phyloP scores from a whole-genome alignment of 2,797 vertebrate species.

The Epinephelus malabaricus region DNA sequence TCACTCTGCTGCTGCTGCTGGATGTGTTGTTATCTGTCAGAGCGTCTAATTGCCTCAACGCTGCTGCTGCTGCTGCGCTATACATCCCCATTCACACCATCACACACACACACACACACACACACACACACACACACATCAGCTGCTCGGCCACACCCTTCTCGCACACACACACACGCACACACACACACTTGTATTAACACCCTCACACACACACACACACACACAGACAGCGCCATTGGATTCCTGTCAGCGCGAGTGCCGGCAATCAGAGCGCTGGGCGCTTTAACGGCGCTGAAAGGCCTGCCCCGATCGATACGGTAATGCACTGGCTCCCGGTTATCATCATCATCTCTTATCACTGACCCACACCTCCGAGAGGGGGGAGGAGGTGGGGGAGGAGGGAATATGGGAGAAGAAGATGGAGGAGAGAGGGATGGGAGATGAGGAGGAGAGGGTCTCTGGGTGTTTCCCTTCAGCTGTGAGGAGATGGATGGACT shows the following conservation, averaged over 20 bases:
- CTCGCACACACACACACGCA: slow-evolving; percentile 17
- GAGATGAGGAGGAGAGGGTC: slow-evolving; percentile 16
- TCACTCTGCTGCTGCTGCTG: slow-evolving; percentile 14
- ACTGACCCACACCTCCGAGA: slow-evolving; percentile 67
- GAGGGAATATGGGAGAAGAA: slow-evolving; percentile 19
- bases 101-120: too few relatives aligned
- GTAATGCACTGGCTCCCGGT: slow-evolving; percentile 76
- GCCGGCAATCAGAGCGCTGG: slow-evolving; percentile 70
- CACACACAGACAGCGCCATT: slow-evolving; percentile 67
- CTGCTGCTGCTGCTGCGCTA: not conserved
- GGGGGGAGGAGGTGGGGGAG: not conserved
- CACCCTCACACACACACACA: slow-evolving; percentile 37
- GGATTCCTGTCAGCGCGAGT: slow-evolving; percentile 82
- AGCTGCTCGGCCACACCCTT: slow-evolving; percentile 34
- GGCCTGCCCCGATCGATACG: slow-evolving; percentile 71
- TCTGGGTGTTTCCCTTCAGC: slow-evolving; percentile 56
- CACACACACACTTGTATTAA: slow-evolving; percentile 25
- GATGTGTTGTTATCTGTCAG: slow-evolving; percentile 37
- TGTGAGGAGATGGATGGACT: slow-evolving; percentile 37
- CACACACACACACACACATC: slow-evolving; percentile 49
- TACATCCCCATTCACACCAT: slow-evolving; percentile 34
- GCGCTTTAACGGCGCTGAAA: slow-evolving; percentile 75
- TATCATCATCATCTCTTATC: slow-evolving; percentile 82
- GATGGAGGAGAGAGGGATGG: slow-evolving; percentile 4
- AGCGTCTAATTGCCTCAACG: slow-evolving; percentile 43